Percentiles rank a stretch among this genome's conserved stretches.
Conservation (phyloP, 2,113 vertebrate genomes). For the Panthera leo region DNA sequence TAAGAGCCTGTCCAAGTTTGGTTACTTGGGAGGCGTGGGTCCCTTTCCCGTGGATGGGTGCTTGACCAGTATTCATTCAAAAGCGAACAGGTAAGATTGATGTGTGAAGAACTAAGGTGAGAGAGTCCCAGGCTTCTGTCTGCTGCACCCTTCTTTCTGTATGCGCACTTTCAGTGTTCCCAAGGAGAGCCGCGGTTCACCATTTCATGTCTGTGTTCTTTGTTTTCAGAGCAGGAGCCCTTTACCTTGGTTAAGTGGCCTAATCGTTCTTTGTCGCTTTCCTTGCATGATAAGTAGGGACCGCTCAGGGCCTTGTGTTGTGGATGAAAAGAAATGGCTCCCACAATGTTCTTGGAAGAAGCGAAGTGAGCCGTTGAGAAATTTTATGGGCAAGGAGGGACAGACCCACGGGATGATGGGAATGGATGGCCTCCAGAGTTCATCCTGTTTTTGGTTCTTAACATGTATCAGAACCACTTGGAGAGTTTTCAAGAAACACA, state of each 20-base stretch:
- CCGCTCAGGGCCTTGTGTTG: background rate
- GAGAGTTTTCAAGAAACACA: background rate
- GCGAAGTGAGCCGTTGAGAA: background rate
- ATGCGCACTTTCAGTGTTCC: background rate
- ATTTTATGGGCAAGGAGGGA: background rate
- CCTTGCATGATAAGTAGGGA: background rate
- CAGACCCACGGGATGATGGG: background rate
- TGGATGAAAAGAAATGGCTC: background rate
- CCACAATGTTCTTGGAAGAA: background rate
- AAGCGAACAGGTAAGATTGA: background rate
- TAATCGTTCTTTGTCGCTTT: background rate
- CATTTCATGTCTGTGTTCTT: background rate
- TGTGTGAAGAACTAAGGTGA: background rate
- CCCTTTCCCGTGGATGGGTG: background rate
- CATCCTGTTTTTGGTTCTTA: background rate
- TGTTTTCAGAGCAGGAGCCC: background rate
- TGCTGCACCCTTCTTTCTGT: background rate
- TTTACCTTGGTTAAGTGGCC: background rate
- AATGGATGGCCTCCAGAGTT: background rate
- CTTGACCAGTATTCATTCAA: background rate
- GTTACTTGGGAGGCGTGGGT: background rate
- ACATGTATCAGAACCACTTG: background rate
- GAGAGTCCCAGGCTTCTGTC: background rate
- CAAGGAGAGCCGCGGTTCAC: background rate
- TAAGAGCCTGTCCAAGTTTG: background rate